Evolutionary conservation across 2,113 vertebrate species (phyloP), one percentile per base, ranked within the genome.

Genomic region (Rhabdornis inornatus): DNA sequence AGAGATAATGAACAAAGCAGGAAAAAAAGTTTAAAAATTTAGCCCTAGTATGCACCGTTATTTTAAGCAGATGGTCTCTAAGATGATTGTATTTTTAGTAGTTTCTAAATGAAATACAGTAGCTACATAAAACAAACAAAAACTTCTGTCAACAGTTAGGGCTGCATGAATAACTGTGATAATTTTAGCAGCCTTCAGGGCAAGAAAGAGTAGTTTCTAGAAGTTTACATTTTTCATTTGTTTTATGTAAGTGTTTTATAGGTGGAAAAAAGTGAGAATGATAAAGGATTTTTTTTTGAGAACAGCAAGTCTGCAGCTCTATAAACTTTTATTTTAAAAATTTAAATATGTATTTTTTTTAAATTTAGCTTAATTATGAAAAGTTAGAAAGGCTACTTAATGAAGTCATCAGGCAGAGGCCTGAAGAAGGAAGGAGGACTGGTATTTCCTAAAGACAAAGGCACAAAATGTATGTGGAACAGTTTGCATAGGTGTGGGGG

Each of bases 71-170:
- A 96, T 93, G 92, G 92, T 93, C 89, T 87, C 63, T 25, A 87
- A 85, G 69, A 92, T 63, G 42, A 77, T 27, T 53, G 25, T 92
- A 95, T 94, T 97, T 96, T 96, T 94, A 94, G 89, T 55, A 89
- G 64, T 74, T 95, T 95, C 90, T 94, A 90, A 86, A 95, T 87
- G 72, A 90, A 94, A 83, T 89, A 87, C 8, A 2, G 86, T 70
- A 86, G 83, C 92, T 94, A 87, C 86, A 95, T 75, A 94, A 91
- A 91, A 93, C 90, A 94, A 95, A 96, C 42, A 94, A 89, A 89
- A 84, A 69, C 65, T 92, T 89, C 87, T 87, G 71, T 86, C 86
- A 92, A 94, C 78, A 80, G 63, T 82, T 80, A 79, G 81, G 39
- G 44, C 70, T 82, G 81, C 31, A 57, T 92, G 84, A 95, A 76